These are phyloP conservation scores for Psix sp. DNA, from an alignment of 1,140 invertebrate species.

Conservation along the genomic window DNA sequence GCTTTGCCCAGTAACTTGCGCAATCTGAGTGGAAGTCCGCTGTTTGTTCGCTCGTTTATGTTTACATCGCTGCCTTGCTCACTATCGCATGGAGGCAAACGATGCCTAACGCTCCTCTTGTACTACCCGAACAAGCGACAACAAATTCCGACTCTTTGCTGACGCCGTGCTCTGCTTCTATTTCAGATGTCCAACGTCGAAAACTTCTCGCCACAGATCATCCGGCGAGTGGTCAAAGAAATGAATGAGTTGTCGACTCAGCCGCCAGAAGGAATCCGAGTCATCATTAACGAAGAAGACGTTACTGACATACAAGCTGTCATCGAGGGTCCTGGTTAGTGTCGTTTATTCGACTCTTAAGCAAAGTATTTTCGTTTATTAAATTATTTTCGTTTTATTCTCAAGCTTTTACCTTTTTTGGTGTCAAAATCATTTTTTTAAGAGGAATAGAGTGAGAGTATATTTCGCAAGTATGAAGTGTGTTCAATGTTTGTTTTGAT, in stretches of 20 bases:
- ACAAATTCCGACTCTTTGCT: no score
- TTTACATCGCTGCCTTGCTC: conserved; percentile 34
- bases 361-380: no score
- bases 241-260: conserved; percentile 85
- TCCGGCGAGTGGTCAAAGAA: conserved; percentile 89
- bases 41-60: conserved; percentile 17
- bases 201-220: conserved; percentile 95
- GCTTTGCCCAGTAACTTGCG: neutral
- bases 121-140: no score
- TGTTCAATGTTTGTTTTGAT: no score
- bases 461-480: no score
- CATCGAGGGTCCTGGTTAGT: conserved; percentile 90
- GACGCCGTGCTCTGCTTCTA: conserved; percentile 9
- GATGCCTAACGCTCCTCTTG: no score
- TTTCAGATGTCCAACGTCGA: conserved; percentile 90
- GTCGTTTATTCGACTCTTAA: neutral
- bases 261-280: conserved; percentile 92
- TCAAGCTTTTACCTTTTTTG: no score
- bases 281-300: conserved; percentile 92
- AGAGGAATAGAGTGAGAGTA: no score
- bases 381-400: no score
- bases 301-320: conserved; percentile 94
- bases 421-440: no score
- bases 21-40: neutral
- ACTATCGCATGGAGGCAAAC: conserved; percentile 7